Evolutionary conservation across 2,888 invertebrate species (phyloP).

Genomic region (Heterodera filipjevi): DNA sequence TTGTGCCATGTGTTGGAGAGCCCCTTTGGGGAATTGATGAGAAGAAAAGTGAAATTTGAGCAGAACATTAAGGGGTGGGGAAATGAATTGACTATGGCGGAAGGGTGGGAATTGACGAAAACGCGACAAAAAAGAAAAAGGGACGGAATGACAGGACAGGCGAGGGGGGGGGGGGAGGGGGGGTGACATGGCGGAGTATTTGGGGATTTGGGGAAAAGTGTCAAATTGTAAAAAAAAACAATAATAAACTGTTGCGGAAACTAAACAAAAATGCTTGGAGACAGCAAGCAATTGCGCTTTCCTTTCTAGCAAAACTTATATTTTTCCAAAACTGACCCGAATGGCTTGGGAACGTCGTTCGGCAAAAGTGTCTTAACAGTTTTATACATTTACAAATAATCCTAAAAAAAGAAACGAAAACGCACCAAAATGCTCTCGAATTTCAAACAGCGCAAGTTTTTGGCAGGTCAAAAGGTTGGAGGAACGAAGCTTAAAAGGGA

Average conservation of each 20-base stretch:
- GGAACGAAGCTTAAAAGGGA: conserved; percentile 44
- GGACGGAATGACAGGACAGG: background rate
- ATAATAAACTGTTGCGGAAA: background rate
- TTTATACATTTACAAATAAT: background rate
- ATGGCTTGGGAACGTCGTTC: conserved; percentile 85
- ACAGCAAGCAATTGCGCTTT: no score
- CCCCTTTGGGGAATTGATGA: background rate
- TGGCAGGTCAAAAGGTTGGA: conserved; percentile 77
- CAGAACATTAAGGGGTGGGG: conserved; percentile 3
- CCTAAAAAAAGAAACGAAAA: background rate
- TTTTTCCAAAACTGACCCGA: conserved; percentile 64
- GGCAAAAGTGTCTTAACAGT: conserved; percentile 77
- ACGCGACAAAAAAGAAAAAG: background rate
- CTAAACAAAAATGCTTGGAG: background rate
- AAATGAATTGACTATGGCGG: conserved; percentile 18
- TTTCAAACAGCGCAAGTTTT: conserved; percentile 85
- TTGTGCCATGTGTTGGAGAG: conserved; percentile 17
- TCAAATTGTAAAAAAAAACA: conserved; percentile 24
- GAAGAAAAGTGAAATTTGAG: conserved; percentile 24
- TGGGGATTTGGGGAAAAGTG: background rate
- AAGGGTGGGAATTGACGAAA: conserved; percentile 16
- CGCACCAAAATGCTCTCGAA: conserved; percentile 83
- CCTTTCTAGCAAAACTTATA: no score
- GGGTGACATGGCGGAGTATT: background rate
- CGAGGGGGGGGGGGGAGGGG: background rate